Conservation (phyloP, 2,113 vertebrate species). For the Varanus komodoensis region DNA sequence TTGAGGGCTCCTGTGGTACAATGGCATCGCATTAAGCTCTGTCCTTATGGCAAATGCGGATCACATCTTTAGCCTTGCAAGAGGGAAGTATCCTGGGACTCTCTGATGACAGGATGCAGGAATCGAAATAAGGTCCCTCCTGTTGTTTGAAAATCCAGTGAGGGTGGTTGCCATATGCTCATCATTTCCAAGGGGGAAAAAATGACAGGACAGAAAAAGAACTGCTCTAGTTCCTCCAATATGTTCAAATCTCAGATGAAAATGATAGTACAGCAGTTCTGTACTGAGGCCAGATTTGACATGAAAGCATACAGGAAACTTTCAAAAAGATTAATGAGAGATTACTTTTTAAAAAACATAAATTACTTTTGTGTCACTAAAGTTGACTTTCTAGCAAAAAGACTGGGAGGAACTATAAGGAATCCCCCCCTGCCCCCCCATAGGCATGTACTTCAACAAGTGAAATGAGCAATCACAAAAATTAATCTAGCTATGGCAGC, state of each 20-base stretch:
- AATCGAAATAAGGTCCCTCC: conserved; percentile 88
- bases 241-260: conserved; percentile 94
- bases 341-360: conserved; percentile 44
- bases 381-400: conserved; percentile 25
- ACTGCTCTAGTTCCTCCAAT: conserved; percentile 86
- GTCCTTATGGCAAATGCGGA: conserved; percentile 85
- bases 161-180: conserved; percentile 96
- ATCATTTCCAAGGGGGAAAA: conserved; percentile 84
- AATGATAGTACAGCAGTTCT: conserved; percentile 78
- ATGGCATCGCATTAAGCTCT: conserved; percentile 80
- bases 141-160: conserved; percentile 88
- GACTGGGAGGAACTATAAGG: conserved; percentile 44
- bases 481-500: conserved; percentile 51
- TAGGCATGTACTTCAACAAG: conserved; percentile 19
- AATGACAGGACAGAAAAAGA: conserved; percentile 91
- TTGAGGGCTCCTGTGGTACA: conserved; percentile 83
- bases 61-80: conserved; percentile 84
- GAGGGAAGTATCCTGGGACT: conserved; percentile 86
- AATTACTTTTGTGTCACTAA: conserved; percentile 38
- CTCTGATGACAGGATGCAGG: conserved; percentile 89
- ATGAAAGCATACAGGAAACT: conserved; percentile 79
- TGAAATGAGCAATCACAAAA: conserved; percentile 60
- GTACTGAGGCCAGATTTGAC: conserved; percentile 80
- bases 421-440: neutral
- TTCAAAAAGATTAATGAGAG: conserved; percentile 75